Percentiles rank a stretch among this genome's conserved stretches.
These are phyloP conservation scores for Pseudopipra pipra DNA, from an alignment of 2,113 vertebrate species.

Conservation along the genomic window DNA sequence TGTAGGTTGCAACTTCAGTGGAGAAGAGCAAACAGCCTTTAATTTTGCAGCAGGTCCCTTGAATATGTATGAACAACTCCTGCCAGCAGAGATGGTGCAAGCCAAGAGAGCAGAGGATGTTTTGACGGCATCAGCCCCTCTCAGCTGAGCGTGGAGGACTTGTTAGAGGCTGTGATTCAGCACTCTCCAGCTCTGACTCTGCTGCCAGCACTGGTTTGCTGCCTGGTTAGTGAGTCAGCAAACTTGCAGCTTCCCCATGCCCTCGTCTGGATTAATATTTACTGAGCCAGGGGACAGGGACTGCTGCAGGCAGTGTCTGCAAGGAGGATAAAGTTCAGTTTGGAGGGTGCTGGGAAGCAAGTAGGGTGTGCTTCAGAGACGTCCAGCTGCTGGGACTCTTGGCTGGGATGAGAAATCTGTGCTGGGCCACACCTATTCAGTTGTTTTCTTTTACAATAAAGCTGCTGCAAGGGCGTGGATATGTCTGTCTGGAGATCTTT, in stretches of 20 bases:
- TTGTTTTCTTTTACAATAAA: background rate
- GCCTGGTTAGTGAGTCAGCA: slow-evolving; percentile 19
- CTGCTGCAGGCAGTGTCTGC: background rate
- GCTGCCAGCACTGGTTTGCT: background rate
- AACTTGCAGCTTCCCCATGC: background rate
- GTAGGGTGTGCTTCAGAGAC: rapidly evolving
- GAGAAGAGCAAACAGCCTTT: background rate
- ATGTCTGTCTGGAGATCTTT: background rate
- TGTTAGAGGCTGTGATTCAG: background rate
- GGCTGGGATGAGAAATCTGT: background rate
- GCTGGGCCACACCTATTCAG: background rate
- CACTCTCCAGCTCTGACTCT: background rate
- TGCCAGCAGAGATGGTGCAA: background rate
- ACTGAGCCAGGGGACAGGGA: background rate
- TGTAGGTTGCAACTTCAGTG: background rate
- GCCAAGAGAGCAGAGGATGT: background rate
- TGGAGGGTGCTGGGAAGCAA: rapidly evolving
- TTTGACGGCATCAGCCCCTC: background rate
- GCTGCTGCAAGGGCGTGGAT: background rate
- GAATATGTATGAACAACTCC: background rate
- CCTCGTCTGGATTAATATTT: background rate
- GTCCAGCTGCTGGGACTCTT: rapidly evolving
- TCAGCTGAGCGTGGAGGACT: background rate
- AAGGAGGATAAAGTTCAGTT: background rate
- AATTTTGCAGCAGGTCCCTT: background rate